phyloP scores from a whole-genome alignment of 2,113 vertebrate genomes.

The Pleuronectes platessa region DNA sequence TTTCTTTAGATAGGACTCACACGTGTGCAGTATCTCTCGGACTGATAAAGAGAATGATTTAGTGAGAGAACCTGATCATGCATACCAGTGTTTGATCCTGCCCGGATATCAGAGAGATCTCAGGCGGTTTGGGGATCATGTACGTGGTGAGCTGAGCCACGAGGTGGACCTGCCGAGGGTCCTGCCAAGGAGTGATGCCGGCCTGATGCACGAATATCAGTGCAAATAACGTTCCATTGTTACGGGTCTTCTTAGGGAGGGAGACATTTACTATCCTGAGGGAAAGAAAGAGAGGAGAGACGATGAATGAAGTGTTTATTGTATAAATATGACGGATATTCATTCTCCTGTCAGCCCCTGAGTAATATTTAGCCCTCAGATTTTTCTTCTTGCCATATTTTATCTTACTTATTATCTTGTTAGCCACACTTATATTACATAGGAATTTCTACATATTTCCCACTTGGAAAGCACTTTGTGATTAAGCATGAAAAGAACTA shows the following conservation, averaged over 20 bases:
- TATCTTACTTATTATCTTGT: too few species aligned
- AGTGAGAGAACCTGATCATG: background rate
- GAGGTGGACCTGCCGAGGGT: constrained; percentile 90
- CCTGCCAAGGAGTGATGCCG: constrained; percentile 90
- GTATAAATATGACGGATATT: too few species aligned
- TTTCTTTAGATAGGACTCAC: background rate
- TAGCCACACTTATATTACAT: too few species aligned
- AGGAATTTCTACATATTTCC: too few species aligned
- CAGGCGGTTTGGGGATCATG: constrained; percentile 94
- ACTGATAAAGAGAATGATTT: background rate
- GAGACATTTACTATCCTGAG: constrained; percentile 92
- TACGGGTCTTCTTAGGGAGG: constrained; percentile 94
- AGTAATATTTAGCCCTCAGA: too few species aligned
- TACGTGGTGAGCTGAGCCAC: constrained; percentile 95
- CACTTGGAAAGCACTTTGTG: too few species aligned
- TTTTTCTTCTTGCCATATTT: too few species aligned
- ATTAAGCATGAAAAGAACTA: too few species aligned
- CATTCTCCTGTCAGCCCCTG: too few species aligned
- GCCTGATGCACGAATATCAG: constrained; percentile 94
- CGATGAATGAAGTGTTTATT: background rate
- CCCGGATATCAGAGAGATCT: constrained; percentile 91
- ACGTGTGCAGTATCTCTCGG: background rate
- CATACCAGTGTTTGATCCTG: constrained; percentile 85
- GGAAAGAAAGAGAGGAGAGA: constrained; percentile 7
- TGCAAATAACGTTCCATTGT: constrained; percentile 94